Evolutionary conservation across 2,888 invertebrate species (phyloP).

Genomic region (Monopis laevigella): DNA sequence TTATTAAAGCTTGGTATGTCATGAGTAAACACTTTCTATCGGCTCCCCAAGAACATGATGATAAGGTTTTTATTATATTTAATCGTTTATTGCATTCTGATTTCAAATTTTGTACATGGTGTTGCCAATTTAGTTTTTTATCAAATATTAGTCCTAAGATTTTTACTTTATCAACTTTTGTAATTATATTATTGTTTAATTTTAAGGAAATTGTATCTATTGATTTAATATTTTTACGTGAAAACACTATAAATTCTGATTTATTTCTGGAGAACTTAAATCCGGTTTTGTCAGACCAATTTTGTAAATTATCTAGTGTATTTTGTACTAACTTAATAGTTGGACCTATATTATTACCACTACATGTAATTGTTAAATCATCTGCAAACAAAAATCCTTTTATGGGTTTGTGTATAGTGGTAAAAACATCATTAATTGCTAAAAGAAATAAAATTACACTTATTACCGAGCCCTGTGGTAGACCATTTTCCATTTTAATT

Average conservation of each 20-base stretch:
- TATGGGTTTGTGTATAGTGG: constrained; percentile 12
- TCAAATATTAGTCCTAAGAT: constrained; percentile 16
- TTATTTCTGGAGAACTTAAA: constrained; percentile 17
- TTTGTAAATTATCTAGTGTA: constrained; percentile 14
- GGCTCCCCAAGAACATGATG: constrained; percentile 17
- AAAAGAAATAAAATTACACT: constrained; percentile 18
- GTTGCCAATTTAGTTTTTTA: constrained; percentile 15
- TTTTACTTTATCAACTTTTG: constrained; percentile 15
- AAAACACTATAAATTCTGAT: constrained; percentile 17
- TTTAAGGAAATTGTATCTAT: too few relatives aligned
- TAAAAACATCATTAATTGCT: constrained; percentile 16
- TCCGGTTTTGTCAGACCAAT: constrained; percentile 14
- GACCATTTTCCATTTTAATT: constrained; percentile 13
- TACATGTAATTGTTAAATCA: constrained; percentile 15
- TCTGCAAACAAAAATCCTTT: constrained; percentile 16
- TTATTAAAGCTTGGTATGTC: constrained; percentile 15
- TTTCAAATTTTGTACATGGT: constrained; percentile 17
- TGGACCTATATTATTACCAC: constrained; percentile 4
- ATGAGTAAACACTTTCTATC: constrained; percentile 15
- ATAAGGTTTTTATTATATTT: constrained; percentile 16
- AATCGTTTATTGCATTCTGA: constrained; percentile 17
- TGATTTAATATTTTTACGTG: constrained; percentile 13
- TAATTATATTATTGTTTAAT: constrained; percentile 10
- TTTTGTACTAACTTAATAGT: constrained; percentile 15
- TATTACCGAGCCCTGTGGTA: constrained; percentile 14